Evolutionary conservation across 2,113 vertebrate species (phyloP).

Genomic region (Cinclus mexicanus): DNA sequence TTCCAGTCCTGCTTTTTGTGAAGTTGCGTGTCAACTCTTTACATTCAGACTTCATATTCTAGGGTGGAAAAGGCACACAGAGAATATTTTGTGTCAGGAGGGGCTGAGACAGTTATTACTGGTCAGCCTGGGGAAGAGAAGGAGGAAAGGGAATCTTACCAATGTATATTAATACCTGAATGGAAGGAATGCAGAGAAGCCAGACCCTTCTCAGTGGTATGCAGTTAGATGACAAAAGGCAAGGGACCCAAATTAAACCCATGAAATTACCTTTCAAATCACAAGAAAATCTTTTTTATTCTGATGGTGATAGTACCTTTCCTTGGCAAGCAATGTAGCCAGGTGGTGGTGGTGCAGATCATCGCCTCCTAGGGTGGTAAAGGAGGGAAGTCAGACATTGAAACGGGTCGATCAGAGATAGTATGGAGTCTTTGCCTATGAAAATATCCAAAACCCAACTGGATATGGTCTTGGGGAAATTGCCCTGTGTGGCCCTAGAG

Average conservation of each 20-base stretch:
- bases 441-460: neutral
- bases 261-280: neutral
- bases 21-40: neutral
- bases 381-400: too few relatives aligned
- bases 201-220: neutral
- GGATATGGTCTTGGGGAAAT: neutral
- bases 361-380: too few relatives aligned
- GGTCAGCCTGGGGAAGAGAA: neutral
- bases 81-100: neutral
- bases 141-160: neutral
- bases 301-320: neutral
- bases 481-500: neutral
- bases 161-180: neutral
- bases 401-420: neutral
- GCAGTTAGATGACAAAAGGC: neutral
- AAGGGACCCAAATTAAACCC: neutral
- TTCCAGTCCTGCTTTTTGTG: neutral
- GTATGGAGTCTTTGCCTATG: neutral
- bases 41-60: neutral
- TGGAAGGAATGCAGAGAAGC: neutral
- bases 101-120: neutral
- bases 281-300: neutral
- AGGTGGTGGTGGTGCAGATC: neutral
- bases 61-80: fast-evolving
- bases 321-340: fast-evolving